Evolutionary conservation across 2,888 invertebrate species (phyloP).

Genomic region (Cephus spinipes): DNA sequence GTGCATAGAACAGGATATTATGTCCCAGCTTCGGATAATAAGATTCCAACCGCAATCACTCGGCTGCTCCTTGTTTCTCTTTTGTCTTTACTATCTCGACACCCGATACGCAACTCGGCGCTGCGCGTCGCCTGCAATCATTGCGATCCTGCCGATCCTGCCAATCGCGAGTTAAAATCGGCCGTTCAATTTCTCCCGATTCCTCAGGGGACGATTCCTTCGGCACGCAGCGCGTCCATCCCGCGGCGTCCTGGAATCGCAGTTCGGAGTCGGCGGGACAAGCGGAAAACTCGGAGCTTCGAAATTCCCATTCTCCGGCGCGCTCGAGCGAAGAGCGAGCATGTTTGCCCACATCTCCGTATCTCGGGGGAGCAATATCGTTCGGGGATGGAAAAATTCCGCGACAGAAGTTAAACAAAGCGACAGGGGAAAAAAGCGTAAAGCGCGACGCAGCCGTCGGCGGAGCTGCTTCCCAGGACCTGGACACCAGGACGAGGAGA

Average conservation of each 20-base stretch:
- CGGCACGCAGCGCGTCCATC: not conserved
- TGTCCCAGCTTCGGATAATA: constrained; percentile 52
- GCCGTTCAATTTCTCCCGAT: not conserved
- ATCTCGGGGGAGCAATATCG: constrained; percentile 62
- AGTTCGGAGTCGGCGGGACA: not conserved
- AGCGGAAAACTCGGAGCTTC: not conserved
- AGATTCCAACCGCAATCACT: constrained; percentile 56
- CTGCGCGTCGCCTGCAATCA: not conserved
- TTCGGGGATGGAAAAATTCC: constrained; percentile 56
- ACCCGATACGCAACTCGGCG: not conserved
- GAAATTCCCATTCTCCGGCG: not conserved
- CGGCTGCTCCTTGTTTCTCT: constrained; percentile 27
- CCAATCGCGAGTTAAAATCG: not conserved
- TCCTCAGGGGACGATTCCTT: not conserved
- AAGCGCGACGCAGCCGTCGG: not conserved
- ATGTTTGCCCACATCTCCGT: constrained; percentile 15
- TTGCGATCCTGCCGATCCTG: too few species aligned
- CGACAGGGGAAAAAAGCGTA: constrained; percentile 35
- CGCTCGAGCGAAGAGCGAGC: not conserved
- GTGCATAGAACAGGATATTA: constrained; percentile 61
- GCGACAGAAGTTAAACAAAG: constrained; percentile 64
- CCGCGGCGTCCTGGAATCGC: not conserved
- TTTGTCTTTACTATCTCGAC: not conserved
- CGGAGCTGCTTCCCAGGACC: not conserved
- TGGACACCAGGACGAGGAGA: constrained; percentile 10